Evolutionary conservation across 2,113 vertebrate species (phyloP).

Genomic region (Zapornia atra): DNA sequence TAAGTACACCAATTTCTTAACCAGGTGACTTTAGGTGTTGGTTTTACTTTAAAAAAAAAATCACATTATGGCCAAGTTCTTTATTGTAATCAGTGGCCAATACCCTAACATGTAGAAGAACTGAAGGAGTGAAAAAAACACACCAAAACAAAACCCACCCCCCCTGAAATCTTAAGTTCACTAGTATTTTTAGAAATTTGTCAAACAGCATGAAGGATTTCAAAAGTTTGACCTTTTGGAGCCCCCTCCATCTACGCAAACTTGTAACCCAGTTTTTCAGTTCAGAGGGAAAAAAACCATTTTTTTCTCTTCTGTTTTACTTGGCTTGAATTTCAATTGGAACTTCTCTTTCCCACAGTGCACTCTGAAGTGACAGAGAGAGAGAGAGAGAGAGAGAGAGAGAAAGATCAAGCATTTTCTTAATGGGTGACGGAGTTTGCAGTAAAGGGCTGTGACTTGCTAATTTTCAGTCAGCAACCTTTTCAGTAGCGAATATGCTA

Average conservation of each 20-base stretch:
- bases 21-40: background rate
- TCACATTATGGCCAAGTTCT: background rate
- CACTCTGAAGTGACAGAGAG: constrained; percentile 61
- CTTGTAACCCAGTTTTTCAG: constrained; percentile 74
- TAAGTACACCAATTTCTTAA: background rate
- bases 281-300: constrained; percentile 67
- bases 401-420: constrained; percentile 35
- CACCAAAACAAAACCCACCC: no score
- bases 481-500: background rate
- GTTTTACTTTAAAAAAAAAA: background rate
- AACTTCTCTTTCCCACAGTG: constrained; percentile 78
- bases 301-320: constrained; percentile 74
- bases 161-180: constrained; percentile 10
- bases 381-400: background rate
- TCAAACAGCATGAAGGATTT: constrained; percentile 52
- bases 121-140: background rate
- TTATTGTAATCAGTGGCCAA: constrained; percentile 39
- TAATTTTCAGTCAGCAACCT: background rate
- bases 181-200: constrained; percentile 72
- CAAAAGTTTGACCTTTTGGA: constrained; percentile 67
- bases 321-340: constrained; percentile 72
- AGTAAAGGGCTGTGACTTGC: constrained; percentile 50
- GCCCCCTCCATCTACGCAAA: constrained; percentile 61
- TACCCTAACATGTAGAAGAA: constrained; percentile 10
- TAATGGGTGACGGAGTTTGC: constrained; percentile 6